Evolutionary conservation across 1,140 invertebrate genomes (phyloP).

Genomic region (Eubasilissa regina): DNA sequence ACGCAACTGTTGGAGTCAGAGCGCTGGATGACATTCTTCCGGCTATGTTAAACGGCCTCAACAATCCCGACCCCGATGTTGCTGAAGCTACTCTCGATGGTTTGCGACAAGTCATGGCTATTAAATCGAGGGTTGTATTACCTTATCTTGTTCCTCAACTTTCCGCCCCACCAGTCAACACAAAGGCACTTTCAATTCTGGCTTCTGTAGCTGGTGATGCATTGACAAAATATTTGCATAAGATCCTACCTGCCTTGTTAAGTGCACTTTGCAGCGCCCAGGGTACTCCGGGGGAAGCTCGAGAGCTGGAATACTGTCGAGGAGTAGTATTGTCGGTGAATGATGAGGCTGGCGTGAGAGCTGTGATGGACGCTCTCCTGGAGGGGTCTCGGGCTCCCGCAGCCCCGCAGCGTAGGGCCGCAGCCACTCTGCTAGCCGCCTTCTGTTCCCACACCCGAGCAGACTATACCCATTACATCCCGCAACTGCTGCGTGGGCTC

Average conservation of each 20-base stretch:
- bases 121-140: constrained; percentile 95
- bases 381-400: constrained; percentile 81
- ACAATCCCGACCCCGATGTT: constrained; percentile 80
- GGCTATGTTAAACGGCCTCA: constrained; percentile 88
- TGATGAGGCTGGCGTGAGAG: constrained; percentile 89
- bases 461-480: constrained; percentile 89
- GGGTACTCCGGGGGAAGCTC: constrained; percentile 79
- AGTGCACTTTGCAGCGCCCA: constrained; percentile 82
- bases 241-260: constrained; percentile 93
- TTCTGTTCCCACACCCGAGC: constrained; percentile 92
- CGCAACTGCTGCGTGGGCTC: constrained; percentile 90
- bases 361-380: constrained; percentile 93
- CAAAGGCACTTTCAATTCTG: constrained; percentile 92
- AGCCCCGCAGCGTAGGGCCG: constrained; percentile 80
- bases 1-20: constrained; percentile 93
- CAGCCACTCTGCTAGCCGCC: constrained; percentile 88
- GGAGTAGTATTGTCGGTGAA: constrained; percentile 92
- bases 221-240: constrained; percentile 91
- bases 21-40: constrained; percentile 98
- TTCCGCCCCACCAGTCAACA: constrained; percentile 90
- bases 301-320: constrained; percentile 94
- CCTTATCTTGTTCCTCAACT: constrained; percentile 97
- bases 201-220: constrained; percentile 95
- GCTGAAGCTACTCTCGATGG: constrained; percentile 94
- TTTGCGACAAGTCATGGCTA: constrained; percentile 95